phyloP scores from a whole-genome alignment of 1,140 invertebrate species.

The Aphaenogaster rudis region DNA sequence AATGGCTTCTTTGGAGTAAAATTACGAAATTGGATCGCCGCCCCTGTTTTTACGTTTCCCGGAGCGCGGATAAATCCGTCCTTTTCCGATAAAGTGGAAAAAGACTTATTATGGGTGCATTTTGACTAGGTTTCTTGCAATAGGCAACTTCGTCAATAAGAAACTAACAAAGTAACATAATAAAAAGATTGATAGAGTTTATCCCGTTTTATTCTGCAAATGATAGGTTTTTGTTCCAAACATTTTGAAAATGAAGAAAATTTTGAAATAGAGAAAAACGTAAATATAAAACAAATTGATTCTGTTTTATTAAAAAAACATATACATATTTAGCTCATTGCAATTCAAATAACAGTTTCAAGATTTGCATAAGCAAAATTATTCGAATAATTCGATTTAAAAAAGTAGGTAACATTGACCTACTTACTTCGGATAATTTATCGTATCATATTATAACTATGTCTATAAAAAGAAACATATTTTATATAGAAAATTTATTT shows the following conservation, averaged over 20 bases:
- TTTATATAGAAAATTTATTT: slow-evolving; percentile 1
- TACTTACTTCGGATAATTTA: slow-evolving; percentile 1
- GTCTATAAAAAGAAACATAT: neutral
- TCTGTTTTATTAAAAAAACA: neutral
- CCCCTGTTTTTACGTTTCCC: neutral
- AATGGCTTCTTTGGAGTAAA: slow-evolving; percentile 32
- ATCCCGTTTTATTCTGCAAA: slow-evolving; percentile 11
- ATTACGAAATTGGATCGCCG: slow-evolving; percentile 33
- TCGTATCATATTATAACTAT: slow-evolving; percentile 1
- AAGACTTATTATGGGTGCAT: slow-evolving; percentile 9
- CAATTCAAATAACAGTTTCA: neutral
- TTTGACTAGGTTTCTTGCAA: slow-evolving; percentile 12
- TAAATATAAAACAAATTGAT: neutral
- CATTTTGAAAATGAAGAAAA: neutral
- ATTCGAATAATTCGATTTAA: neutral
- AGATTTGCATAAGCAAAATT: slow-evolving; percentile 4
- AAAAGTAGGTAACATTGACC: slow-evolving; percentile 1
- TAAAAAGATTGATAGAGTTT: slow-evolving; percentile 29
- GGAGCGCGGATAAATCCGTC: slow-evolving; percentile 19
- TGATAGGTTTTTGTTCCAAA: neutral
- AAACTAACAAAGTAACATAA: slow-evolving; percentile 4
- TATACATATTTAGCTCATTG: neutral
- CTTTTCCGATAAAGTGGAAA: slow-evolving; percentile 19
- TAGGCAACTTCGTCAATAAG: neutral
- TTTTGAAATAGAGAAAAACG: neutral